Base-by-base conservation (phyloP, 2,113 vertebrate species). In the Gobius niger region DNA sequence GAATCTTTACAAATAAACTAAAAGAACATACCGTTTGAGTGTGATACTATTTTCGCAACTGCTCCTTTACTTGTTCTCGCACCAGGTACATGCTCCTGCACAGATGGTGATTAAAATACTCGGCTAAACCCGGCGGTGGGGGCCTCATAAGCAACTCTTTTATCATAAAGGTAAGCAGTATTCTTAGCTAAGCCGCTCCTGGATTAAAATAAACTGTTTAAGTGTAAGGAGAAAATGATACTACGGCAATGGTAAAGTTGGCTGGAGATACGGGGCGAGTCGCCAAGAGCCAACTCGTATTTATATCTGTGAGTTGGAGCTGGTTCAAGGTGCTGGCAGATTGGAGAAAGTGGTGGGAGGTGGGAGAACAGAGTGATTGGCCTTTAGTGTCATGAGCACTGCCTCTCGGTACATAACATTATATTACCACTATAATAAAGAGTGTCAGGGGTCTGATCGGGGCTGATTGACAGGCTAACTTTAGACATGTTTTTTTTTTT, bases 311-410 rank as follows among this genome's bases (percentile, higher is more conserved):
- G 65, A 75, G 73, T 73, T 90, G 87, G 81, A 85, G 76, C 76
- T 44, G 61, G 62, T 77, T 89, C 78, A 86, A 82, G 79, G 86
- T 87, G 81, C 82, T 91, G 88, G 87, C 90, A 91, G 90, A 86
- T 61, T 85, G 87, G 85, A 70, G 85, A 71, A 78, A 78, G 34
- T 68, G 70, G 89, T 91, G 87, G 91, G 90, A 61, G 90, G 83
- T 53, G 74, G 79, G 81, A 84, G 90, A 84, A 90, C 82, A 85
- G 76, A 82, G 79, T 18, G 50, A 72, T 72, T 70, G 19, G 84
- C 86, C 87, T 86, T 76, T 24, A 15, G 80, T 85, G 89, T 87
- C 88, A 89, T 69, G 75, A 78, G 68, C 82, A 78, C 71, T 80
- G 73, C 81, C 72, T 81, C 75, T 67, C 50, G 44, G 24, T 67